Percentiles rank a stretch among this genome's conserved stretches.
These are phyloP conservation scores for Noctua janthe DNA, from an alignment of 2,888 invertebrate genomes.

Conservation along the genomic window DNA sequence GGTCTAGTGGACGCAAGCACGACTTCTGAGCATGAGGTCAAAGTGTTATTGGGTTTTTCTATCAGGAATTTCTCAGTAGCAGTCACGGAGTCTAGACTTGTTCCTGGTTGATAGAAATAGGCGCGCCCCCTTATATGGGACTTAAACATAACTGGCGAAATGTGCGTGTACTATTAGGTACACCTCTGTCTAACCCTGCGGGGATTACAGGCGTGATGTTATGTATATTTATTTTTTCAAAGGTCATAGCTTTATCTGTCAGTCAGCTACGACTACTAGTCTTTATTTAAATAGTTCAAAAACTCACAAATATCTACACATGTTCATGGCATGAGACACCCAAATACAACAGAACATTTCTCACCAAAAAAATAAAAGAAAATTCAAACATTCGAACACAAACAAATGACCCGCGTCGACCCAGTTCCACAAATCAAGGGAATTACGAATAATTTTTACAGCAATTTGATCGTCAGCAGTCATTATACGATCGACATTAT, in stretches of 20 bases:
- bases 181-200: too few species aligned
- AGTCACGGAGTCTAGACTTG: too few species aligned
- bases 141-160: too few species aligned
- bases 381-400: conserved; percentile 4
- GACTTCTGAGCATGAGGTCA: too few species aligned
- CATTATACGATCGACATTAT: conserved; percentile 48
- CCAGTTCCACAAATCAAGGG: conserved; percentile 36
- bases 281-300: not conserved
- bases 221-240: not conserved
- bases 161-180: too few species aligned
- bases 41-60: too few species aligned
- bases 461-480: conserved; percentile 40
- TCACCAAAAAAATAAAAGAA: conserved; percentile 2
- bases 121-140: too few species aligned
- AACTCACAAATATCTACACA: not conserved
- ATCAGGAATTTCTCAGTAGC: too few species aligned
- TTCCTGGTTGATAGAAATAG: too few species aligned
- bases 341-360: not conserved
- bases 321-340: not conserved
- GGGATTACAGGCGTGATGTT: too few species aligned
- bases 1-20: too few species aligned
- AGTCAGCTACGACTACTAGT: not conserved
- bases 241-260: not conserved
- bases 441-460: conserved; percentile 53
- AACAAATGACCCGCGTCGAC: conserved; percentile 53